Evolutionary conservation across 2,888 invertebrate species (phyloP).

Genomic region (Drosophila siamana): DNA sequence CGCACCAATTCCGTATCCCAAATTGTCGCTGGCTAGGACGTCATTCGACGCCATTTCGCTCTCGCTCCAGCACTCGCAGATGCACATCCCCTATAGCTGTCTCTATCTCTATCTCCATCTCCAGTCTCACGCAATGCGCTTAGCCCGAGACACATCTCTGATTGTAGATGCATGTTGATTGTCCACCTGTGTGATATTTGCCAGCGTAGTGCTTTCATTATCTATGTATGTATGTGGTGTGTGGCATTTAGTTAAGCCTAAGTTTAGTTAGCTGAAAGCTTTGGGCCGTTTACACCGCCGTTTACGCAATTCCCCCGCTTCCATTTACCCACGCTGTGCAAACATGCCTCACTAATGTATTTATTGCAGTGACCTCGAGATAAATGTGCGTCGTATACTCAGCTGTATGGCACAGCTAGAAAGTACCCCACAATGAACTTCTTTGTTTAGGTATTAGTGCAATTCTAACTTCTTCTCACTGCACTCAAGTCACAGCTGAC

Average conservation of each 20-base stretch:
- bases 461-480: too few relatives aligned
- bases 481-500: too few relatives aligned
- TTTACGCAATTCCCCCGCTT: too few relatives aligned
- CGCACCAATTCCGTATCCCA: conserved; percentile 86
- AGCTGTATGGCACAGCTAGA: too few relatives aligned
- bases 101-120: too few relatives aligned
- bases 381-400: neutral
- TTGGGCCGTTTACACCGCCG: neutral
- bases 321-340: too few relatives aligned
- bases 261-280: conserved; percentile 19
- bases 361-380: neutral
- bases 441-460: too few relatives aligned
- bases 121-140: neutral
- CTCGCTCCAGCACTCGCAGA: too few relatives aligned
- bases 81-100: conserved; percentile 3
- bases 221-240: conserved; percentile 21
- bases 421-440: too few relatives aligned
- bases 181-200: conserved; percentile 47
- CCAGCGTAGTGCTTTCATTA: conserved; percentile 37
- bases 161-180: conserved; percentile 11
- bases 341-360: too few relatives aligned
- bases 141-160: conserved; percentile 15
- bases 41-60: neutral
- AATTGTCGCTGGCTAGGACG: conserved; percentile 82
- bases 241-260: conserved; percentile 45